Conservation (phyloP, 2,888 invertebrate species). For the Melanophora roralis region DNA sequence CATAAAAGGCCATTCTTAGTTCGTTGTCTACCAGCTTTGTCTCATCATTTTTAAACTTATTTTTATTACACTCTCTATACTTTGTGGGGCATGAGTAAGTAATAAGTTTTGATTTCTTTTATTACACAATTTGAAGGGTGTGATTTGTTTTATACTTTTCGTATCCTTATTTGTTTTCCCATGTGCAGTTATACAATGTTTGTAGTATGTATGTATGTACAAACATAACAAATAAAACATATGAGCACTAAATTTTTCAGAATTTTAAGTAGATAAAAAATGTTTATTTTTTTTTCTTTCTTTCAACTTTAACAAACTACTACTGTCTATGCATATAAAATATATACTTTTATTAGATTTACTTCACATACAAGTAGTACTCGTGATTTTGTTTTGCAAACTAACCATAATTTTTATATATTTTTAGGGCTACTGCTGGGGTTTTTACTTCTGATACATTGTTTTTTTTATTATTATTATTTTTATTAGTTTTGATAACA, state of each 20-base stretch:
- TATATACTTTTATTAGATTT: constrained; percentile 30
- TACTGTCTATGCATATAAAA: background rate
- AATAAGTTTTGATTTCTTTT: constrained; percentile 4
- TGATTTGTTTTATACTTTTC: constrained; percentile 25
- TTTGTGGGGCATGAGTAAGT: background rate
- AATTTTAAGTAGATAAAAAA: constrained; percentile 26
- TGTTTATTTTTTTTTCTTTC: background rate
- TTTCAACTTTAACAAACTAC: background rate
- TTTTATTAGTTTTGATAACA: constrained; percentile 49
- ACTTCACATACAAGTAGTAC: background rate
- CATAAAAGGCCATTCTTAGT: background rate
- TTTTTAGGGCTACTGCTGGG: constrained; percentile 19
- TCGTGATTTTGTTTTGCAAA: constrained; percentile 23
- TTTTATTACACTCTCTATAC: background rate
- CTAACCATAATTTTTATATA: constrained; percentile 20
- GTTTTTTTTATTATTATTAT: background rate
- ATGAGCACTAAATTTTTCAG: background rate
- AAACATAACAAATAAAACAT: background rate
- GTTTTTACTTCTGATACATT: background rate
- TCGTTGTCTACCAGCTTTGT: background rate
- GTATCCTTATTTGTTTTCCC: background rate
- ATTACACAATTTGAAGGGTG: background rate
- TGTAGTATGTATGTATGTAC: too few relatives aligned
- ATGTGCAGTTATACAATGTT: background rate
- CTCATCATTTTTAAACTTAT: constrained; percentile 5